Evolutionary conservation across 2,888 invertebrate genomes (phyloP), one percentile per base, ranked within the genome.

Genomic region (Hirtodrosophila alboralis): DNA sequence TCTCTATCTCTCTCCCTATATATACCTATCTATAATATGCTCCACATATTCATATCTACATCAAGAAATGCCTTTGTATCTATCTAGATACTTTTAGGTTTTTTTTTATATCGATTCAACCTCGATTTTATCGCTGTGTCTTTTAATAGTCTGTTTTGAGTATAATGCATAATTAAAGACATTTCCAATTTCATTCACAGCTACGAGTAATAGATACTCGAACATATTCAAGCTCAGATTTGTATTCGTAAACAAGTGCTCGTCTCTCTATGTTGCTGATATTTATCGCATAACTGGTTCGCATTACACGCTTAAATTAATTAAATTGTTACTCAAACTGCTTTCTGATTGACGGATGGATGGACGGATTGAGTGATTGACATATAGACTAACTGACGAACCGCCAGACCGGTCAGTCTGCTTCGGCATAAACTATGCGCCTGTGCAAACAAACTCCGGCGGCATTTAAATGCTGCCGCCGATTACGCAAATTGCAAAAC

Each of bases 251-350:
- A 52, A 34, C 58, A 36, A 52, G 41, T 37, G 72, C 18, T 56
- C 45, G 63, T 48, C 37, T n/a, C n/a, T n/a, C n/a, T 62, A 38
- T 23, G 23, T 38, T 16, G 44, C n/a, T 38, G 59, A 63, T 80
- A 73, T 68, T 77, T 63, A 66, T 62, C 62, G 51, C 68, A 66
- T 74, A 75, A 85, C 75, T 74, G 87, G 67, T 69, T 84, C 72
- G 60, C 64, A 87, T 85, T 88, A 75, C 80, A 64, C 57, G 61
- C 65, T 69, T 69, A 73, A 84, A 69, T 85, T 87, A 87, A 86
- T 87, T 87, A 84, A 87, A 80, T 75, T 80, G 78, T 87, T 88
- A 74, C 78, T 62, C 70, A 64, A 75, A 70, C 68, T 59, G 76
- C 62, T 60, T 58, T 57, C 27, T 51, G 78, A 76, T 78, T 54